Base-by-base conservation (phyloP, 2,113 vertebrate species). In the Okapia johnstoni region DNA sequence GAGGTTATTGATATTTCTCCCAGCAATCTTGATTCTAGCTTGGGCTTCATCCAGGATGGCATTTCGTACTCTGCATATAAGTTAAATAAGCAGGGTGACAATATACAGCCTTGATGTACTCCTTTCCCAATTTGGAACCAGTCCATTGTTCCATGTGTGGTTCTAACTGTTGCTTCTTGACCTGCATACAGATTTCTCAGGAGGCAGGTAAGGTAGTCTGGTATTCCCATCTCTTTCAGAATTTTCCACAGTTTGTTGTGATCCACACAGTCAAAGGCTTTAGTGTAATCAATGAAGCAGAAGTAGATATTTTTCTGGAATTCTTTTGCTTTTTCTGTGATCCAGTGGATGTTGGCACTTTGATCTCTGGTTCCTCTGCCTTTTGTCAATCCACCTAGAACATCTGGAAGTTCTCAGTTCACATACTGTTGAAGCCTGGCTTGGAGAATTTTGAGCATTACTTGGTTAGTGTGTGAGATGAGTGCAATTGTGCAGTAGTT, bases 261-360 rank as follows among this genome's bases (percentile, higher is more conserved):
- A 70, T 70, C 19, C 5, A 70, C 66, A 36, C n/a, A 66, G 63
- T 66, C 16, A 70, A 70, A 70, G 19, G n/a, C n/a, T 70, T 36
- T 40, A 70, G n/a, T 0, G 0, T 70, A 23, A 19, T 70, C 66
- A 70, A 2, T 6, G n/a, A 70, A 70, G 19, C n/a, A 6, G 9
- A 70, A 70, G 19, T 40, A 9, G 66, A 70, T 40, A n/a, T 40
- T 70, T 70, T 70, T 12, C 66, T 0, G 0, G n/a, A 70, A 70
- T 36, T 70, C 12, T 70, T 19, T 70, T 70, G 66, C 66, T 40
- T 70, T 70, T 70, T 11, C 19, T 70, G 12, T 40, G n/a, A 70
- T 40, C n/a, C 66, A 23, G 11, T 40, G 66, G 66, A 40, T 70
- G 66, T 40, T 36, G 66, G 36, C 66, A 40, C 23, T 70, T 70